Evolutionary conservation across 1,140 invertebrate genomes (phyloP).

Genomic region (Cephus cinctus): DNA sequence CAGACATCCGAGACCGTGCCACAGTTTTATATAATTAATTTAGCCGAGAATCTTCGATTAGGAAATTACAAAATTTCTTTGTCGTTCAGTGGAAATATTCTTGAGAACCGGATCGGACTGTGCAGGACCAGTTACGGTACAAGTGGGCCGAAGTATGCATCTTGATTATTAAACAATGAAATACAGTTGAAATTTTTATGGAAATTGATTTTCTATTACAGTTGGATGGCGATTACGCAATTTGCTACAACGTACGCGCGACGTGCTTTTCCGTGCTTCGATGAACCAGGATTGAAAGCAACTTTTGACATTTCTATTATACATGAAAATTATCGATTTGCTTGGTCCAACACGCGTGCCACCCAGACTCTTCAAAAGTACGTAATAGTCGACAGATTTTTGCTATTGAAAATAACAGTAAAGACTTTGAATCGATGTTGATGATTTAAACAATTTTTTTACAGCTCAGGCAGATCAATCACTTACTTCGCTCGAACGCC

Average conservation of each 20-base stretch:
- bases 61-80: conserved; percentile 24
- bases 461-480: no score
- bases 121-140: conserved; percentile 59
- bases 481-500: conserved; percentile 63
- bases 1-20: conserved; percentile 19
- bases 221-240: conserved; percentile 74
- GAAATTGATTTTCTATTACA: conserved; percentile 33
- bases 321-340: no score
- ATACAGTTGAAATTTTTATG: background rate
- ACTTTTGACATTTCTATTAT: no score
- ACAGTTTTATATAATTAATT: conserved; percentile 30
- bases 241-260: conserved; percentile 79
- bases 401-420: no score
- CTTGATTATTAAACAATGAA: background rate
- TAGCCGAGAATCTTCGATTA: conserved; percentile 3
- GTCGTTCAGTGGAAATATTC: conserved; percentile 40
- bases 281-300: conserved; percentile 82
- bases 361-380: no score
- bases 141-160: background rate
- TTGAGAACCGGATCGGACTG: conserved; percentile 57
- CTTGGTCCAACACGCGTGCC: no score
- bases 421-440: no score
- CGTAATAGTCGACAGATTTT: no score
- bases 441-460: no score
- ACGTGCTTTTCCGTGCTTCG: conserved; percentile 84